Percentiles rank a stretch among this genome's conserved stretches.
These are phyloP conservation scores for Coregonus sp. DNA, from an alignment of 2,797 vertebrate genomes.

Conservation along the genomic window DNA sequence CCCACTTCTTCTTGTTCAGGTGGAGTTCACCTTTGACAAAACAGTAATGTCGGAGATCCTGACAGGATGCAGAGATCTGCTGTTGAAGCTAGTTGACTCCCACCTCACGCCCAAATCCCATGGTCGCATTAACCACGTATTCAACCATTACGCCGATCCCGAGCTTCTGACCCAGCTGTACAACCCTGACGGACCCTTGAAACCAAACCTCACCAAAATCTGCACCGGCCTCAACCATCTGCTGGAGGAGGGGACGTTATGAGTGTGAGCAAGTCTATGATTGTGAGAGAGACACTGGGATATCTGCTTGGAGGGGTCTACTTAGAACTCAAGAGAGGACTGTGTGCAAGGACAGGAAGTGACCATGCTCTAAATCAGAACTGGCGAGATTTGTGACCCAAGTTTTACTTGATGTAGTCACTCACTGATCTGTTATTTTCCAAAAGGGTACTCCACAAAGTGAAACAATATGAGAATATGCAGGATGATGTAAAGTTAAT, in stretches of 20 bases:
- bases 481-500: constrained; percentile 21
- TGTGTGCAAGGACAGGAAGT: background rate
- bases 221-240: constrained; percentile 86
- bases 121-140: constrained; percentile 86
- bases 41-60: constrained; percentile 79
- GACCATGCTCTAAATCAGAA: constrained; percentile 32
- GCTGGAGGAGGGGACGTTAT: constrained; percentile 82
- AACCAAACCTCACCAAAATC: constrained; percentile 80
- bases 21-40: constrained; percentile 91
- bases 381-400: constrained; percentile 26
- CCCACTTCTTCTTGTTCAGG: constrained; percentile 65
- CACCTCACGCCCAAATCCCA: constrained; percentile 90
- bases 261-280: background rate
- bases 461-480: background rate
- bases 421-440: constrained; percentile 20
- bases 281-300: constrained; percentile 55
- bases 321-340: constrained; percentile 28
- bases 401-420: constrained; percentile 12
- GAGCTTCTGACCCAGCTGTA: constrained; percentile 85
- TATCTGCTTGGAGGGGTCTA: constrained; percentile 12
- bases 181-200: constrained; percentile 72
- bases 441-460: constrained; percentile 20
- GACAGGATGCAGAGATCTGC: constrained; percentile 78
- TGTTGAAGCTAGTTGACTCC: constrained; percentile 82
- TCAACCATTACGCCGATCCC: constrained; percentile 85